A percentile compares a stretch with the other conserved stretches of the same genome.
Conservation (phyloP, 2,113 vertebrate species). For the Strix aluco region DNA sequence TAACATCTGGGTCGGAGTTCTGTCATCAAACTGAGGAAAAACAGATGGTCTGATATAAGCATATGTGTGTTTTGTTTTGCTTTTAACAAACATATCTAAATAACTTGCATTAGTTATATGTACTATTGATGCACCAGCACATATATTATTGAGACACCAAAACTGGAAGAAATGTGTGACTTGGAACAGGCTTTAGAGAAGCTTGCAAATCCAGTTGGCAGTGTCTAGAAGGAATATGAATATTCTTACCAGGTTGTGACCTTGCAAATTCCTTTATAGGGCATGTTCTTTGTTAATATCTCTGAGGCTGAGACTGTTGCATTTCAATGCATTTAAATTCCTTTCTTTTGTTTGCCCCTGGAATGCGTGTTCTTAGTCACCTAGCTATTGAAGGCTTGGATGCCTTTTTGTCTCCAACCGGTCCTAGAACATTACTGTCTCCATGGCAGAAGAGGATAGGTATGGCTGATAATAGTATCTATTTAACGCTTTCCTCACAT, state of each 20-base stretch:
- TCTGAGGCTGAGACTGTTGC: not conserved
- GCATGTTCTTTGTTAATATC: conserved; percentile 16
- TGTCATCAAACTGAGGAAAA: not conserved
- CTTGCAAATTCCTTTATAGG: conserved; percentile 40
- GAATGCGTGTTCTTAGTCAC: conserved; percentile 20
- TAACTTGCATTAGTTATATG: not conserved
- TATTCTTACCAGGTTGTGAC: conserved; percentile 16
- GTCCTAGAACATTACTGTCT: not conserved
- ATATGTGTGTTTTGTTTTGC: not conserved
- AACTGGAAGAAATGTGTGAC: not conserved
- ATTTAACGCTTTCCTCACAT: conserved; percentile 2
- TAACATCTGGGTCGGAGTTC: not conserved
- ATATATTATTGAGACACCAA: not conserved
- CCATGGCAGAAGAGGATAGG: not conserved
- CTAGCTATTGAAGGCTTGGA: not conserved
- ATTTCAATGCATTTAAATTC: conserved; percentile 25
- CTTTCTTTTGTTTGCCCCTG: conserved; percentile 10
- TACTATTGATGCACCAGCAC: not conserved
- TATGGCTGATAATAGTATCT: conserved; percentile 35
- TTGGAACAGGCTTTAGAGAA: not conserved
- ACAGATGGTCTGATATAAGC: not conserved
- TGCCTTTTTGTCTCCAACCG: conserved; percentile 33
- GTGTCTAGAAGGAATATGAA: not conserved
- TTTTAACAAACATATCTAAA: not conserved
- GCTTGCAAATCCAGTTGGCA: not conserved